Percentiles rank a stretch among this genome's conserved stretches.
phyloP scores from a whole-genome alignment of 92 coral and sea anemone species.

The Phymanthus crucifer region DNA sequence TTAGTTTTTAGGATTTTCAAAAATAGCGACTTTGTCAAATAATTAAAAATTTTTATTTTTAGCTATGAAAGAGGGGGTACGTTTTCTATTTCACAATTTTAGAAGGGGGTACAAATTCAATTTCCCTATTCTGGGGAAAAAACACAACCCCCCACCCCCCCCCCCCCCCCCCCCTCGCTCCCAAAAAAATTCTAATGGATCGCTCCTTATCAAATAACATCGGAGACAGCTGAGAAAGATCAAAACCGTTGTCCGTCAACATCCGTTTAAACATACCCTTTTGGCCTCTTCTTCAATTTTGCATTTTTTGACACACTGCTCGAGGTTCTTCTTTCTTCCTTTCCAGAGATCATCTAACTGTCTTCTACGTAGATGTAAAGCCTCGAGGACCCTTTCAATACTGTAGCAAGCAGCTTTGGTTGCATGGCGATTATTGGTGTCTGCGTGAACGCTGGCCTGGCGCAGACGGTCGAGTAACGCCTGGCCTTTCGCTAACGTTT shows the following conservation, averaged over 20 bases:
- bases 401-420: slow-evolving; percentile 96
- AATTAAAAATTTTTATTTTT: too few species aligned
- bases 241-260: background rate
- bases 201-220: background rate
- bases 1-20: too few species aligned
- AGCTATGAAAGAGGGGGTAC: too few species aligned
- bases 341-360: slow-evolving; percentile 95
- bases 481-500: slow-evolving; percentile 95
- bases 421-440: slow-evolving; percentile 95
- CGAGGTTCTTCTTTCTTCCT: slow-evolving; percentile 76
- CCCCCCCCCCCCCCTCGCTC: too few species aligned
- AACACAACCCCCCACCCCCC: too few species aligned
- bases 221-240: background rate
- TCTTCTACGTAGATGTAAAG: slow-evolving; percentile 81
- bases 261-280: slow-evolving; percentile 50
- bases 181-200: too few species aligned
- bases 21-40: too few species aligned
- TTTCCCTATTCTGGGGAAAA: too few species aligned
- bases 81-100: too few species aligned
- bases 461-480: slow-evolving; percentile 86
- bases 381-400: slow-evolving; percentile 89
- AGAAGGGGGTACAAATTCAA: too few species aligned
- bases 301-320: slow-evolving; percentile 92
- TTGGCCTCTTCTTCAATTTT: slow-evolving; percentile 89
- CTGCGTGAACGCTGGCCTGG: slow-evolving; percentile 93